phyloP scores from a whole-genome alignment of 2,888 invertebrate species.

The Agonopterix heracliana region DNA sequence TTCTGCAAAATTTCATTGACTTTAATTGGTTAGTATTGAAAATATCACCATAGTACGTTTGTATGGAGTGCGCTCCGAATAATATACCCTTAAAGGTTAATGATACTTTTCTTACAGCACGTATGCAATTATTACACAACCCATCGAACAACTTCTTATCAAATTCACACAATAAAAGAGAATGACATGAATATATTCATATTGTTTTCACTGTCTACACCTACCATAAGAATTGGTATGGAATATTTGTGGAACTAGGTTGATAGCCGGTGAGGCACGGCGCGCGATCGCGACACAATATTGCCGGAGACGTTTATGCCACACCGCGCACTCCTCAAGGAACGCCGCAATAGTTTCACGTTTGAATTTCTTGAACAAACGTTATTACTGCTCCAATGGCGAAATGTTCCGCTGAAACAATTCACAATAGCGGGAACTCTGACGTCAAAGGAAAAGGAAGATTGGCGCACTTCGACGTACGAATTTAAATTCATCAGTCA shows the following conservation, averaged over 20 bases:
- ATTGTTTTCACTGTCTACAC: conserved; percentile 4
- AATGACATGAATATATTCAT: conserved; percentile 23
- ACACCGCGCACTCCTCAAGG: conserved; percentile 30
- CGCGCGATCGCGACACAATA: conserved; percentile 28
- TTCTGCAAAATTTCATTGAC: no score
- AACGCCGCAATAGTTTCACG: conserved; percentile 58
- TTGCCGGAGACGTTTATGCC: conserved; percentile 34
- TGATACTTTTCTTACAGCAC: no score
- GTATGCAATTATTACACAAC: no score
- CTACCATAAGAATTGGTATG: conserved; percentile 11
- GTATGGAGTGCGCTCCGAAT: no score
- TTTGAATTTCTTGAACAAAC: conserved; percentile 69
- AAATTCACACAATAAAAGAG: conserved; percentile 10
- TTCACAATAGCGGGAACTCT: conserved; percentile 61
- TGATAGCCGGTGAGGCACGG: conserved; percentile 19
- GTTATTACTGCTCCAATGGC: conserved; percentile 65
- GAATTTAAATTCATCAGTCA: conserved; percentile 32
- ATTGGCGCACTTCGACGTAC: conserved; percentile 43
- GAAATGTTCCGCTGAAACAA: conserved; percentile 62
- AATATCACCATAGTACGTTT: no score
- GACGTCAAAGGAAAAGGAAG: conserved; percentile 59
- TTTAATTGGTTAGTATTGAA: no score
- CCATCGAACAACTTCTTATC: no score
- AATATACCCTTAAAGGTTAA: no score
- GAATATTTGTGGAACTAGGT: conserved; percentile 35